phyloP scores from a whole-genome alignment of 1,140 invertebrate species.

The Sminthurides bifidus region DNA sequence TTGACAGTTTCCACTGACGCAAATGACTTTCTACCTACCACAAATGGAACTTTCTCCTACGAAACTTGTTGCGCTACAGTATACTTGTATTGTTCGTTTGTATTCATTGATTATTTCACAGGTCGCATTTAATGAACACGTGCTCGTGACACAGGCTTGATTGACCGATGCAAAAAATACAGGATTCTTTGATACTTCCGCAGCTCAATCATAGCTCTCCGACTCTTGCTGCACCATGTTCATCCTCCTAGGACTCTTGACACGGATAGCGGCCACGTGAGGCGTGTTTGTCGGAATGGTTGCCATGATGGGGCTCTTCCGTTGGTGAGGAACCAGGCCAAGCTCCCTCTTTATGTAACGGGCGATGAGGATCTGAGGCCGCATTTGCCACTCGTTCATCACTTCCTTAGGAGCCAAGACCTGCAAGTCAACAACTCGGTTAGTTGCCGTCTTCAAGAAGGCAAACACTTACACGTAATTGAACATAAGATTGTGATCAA shows the following conservation, averaged over 20 bases:
- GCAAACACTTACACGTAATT: too few relatives aligned
- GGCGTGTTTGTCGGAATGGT: constrained; percentile 41
- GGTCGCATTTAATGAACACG: too few relatives aligned
- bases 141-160: too few relatives aligned
- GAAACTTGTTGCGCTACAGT: too few relatives aligned
- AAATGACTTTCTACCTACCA: too few relatives aligned
- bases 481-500: too few relatives aligned
- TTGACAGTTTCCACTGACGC: too few relatives aligned
- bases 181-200: not conserved
- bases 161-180: not conserved
- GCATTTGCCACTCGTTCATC: constrained; percentile 80
- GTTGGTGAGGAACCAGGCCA: constrained; percentile 45
- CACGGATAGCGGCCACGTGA: constrained; percentile 55
- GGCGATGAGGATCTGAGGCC: constrained; percentile 76
- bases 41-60: too few relatives aligned
- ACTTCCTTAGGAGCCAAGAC: constrained; percentile 76
- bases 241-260: constrained; percentile 70
- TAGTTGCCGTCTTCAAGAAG: too few relatives aligned
- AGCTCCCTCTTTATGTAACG: constrained; percentile 76
- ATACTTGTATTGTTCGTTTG: too few relatives aligned
- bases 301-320: constrained; percentile 18
- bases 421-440: too few relatives aligned
- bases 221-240: constrained; percentile 81
- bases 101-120: too few relatives aligned
- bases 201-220: constrained; percentile 69